Evolutionary conservation across 2,797 vertebrate species (phyloP).

Genomic region (Ceryle rudis): DNA sequence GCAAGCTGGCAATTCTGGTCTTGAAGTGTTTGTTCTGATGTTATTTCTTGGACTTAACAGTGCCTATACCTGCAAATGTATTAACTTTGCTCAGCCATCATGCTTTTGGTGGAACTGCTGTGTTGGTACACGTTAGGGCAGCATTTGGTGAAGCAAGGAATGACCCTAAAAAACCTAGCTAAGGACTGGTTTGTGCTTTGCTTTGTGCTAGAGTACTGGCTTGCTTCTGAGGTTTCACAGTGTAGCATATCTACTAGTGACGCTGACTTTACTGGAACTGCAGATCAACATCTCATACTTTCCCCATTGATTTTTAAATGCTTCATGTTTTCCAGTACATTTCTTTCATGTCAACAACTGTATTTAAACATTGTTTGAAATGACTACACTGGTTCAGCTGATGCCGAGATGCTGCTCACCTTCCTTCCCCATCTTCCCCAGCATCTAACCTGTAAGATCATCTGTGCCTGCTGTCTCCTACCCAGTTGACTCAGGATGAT

Average conservation of each 20-base stretch:
- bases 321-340: neutral
- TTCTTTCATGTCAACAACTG: neutral
- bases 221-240: neutral
- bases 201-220: neutral
- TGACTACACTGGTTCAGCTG: neutral
- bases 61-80: accelerated
- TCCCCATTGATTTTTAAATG: neutral
- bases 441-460: neutral
- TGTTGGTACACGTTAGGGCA: neutral
- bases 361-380: neutral
- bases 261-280: neutral
- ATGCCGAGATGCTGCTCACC: neutral
- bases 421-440: neutral
- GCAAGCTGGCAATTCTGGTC: neutral
- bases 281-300: neutral
- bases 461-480: neutral
- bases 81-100: neutral
- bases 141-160: neutral
- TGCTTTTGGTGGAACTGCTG: neutral
- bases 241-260: accelerated
- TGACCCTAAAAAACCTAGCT: neutral
- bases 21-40: neutral
- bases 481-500: neutral
- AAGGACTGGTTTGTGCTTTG: neutral
- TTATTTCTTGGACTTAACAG: neutral